phyloP scores from a whole-genome alignment of 2,888 invertebrate species.

The Andricus curvator region DNA sequence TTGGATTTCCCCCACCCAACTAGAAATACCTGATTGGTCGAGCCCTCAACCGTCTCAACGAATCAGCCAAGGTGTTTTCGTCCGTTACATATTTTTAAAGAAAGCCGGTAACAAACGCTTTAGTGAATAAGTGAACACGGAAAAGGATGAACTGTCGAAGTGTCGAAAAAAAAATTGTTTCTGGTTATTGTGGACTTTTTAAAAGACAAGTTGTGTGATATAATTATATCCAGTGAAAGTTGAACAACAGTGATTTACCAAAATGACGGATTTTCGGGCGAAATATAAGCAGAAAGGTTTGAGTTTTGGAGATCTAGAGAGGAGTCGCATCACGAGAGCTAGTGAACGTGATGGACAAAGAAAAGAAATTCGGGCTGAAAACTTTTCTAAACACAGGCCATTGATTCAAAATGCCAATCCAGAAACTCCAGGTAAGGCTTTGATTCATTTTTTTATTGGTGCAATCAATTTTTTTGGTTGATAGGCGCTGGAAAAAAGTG shows the following conservation, averaged over 20 bases:
- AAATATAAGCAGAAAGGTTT: conserved; percentile 41
- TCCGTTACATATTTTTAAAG: not conserved
- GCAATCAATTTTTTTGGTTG: not conserved
- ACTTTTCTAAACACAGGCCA: conserved; percentile 18
- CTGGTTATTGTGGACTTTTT: not conserved
- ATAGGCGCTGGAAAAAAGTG: not conserved
- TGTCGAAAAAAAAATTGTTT: not conserved
- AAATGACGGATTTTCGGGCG: conserved; percentile 25
- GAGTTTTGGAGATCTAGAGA: conserved; percentile 28
- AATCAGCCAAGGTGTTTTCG: not conserved
- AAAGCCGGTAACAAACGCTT: not conserved
- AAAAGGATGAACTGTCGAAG: not conserved
- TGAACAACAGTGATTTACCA: not conserved
- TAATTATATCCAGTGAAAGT: not conserved
- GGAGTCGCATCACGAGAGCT: conserved; percentile 9
- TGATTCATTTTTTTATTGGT: not conserved
- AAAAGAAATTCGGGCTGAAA: conserved; percentile 16
- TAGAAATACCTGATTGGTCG: not conserved
- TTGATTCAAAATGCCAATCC: not conserved
- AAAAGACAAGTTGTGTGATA: not conserved
- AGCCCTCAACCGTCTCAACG: not conserved
- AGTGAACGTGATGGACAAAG: conserved; percentile 2
- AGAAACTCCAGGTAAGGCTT: not conserved
- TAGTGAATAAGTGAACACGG: not conserved
- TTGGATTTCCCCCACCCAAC: too few species aligned